Evolutionary conservation across 2,797 vertebrate genomes (phyloP), one percentile per base, ranked within the genome.

Genomic region (Dicrostonyx torquatus): DNA sequence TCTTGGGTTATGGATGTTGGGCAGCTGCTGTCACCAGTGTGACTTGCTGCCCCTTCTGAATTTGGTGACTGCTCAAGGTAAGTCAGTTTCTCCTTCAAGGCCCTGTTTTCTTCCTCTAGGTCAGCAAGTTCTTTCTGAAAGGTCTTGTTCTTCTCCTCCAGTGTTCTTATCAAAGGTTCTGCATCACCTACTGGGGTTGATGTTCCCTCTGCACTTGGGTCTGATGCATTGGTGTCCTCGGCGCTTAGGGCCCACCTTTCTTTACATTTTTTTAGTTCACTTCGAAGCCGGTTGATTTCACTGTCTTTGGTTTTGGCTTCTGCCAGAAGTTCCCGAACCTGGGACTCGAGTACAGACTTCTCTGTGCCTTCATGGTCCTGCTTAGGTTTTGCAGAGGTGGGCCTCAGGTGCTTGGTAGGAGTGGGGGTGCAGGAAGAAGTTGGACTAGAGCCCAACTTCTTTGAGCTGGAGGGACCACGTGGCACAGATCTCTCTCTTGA

Each of bases 221-320:
- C 99, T 50, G 93, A 93, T 26, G 97, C 90, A 18, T 98, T 98
- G 88, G 97, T 53, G 34, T 93, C 93, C 55, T 98, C 98, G 1
- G 93, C 34, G 0, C 29, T 98, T 45, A 96, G 94, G 10, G 98
- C 98, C 60, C 98, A 98, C 94, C 98, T 99, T 93, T 98, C 98
- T 97, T 98, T 99, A 96, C 98, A 99, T 95, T 98, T 99, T 97
- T 99, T 99, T 93, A 99, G 96, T 97, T 99, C 99, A 89, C 98
- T 99, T 64, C 99, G 99, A 73, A 99, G 99, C 96, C 98, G 99
- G 96, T 98, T 99, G 75, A 99, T 99, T 98, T 99, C 99, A 5
- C 98, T 99, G 94, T 99, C 99, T 98, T 99, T 99, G 0, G 99
- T 98, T 96, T 99, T 99, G 82, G 99, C 99, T 96, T 99, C 99